phyloP scores from a whole-genome alignment of 2,113 vertebrate species.

The Polypterus senegalus region DNA sequence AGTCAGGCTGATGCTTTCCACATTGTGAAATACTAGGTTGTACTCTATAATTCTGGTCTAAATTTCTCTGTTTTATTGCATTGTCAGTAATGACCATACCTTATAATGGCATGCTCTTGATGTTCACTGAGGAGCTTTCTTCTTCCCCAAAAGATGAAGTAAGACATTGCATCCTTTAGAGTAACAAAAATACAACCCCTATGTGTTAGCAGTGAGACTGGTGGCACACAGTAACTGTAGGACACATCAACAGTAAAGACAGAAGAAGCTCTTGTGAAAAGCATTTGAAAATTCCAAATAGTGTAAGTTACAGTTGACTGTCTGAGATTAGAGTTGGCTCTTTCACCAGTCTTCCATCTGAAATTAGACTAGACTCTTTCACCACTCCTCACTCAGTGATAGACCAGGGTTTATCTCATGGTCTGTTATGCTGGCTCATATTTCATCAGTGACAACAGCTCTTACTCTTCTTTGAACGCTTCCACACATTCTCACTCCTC shows the following conservation, averaged over 20 bases:
- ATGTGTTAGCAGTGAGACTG: constrained; percentile 1
- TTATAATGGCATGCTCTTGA: constrained; percentile 11
- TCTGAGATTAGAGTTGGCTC: constrained; percentile 13
- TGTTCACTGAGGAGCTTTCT: neutral
- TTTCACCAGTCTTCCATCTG: neutral
- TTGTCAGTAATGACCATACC: constrained; percentile 8
- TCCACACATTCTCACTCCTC: no score
- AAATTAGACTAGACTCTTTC: no score
- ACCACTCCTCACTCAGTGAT: constrained; percentile 10
- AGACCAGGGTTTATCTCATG: constrained; percentile 17
- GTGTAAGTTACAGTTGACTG: constrained; percentile 16
- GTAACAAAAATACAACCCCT: constrained; percentile 11
- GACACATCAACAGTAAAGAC: no score
- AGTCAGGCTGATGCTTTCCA: constrained; percentile 14
- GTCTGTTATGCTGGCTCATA: constrained; percentile 14
- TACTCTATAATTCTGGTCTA: constrained; percentile 7
- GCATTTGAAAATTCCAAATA: constrained; percentile 13
- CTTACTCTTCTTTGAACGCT: constrained; percentile 11
- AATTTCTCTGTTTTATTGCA: constrained; percentile 7
- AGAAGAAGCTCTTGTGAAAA: constrained; percentile 11
- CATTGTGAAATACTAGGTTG: constrained; percentile 12
- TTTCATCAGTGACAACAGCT: constrained; percentile 16
- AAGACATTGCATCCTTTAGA: constrained; percentile 7
- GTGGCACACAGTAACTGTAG: constrained; percentile 12
- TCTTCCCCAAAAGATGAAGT: constrained; percentile 4